Percentiles rank a stretch among this genome's conserved stretches.
phyloP scores from a whole-genome alignment of 1,140 invertebrate species.

The Drosophila burlai region DNA sequence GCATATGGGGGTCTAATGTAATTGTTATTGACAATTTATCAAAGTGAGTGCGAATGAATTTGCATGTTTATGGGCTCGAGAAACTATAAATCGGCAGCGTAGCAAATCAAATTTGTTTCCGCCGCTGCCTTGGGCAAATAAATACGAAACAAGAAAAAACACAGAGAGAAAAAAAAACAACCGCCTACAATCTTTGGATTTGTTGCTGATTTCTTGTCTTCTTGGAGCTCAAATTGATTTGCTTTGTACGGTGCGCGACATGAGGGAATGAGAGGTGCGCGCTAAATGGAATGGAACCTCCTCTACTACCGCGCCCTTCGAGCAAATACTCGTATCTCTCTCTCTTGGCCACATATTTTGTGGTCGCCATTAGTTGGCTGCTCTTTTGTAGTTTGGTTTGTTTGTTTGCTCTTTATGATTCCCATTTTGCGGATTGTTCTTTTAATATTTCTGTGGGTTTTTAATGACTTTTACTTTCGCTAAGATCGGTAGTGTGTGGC shows the following conservation, averaged over 20 bases:
- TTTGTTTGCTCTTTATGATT: constrained; percentile 28
- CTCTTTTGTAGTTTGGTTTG: constrained; percentile 39
- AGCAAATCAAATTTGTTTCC: constrained; percentile 35
- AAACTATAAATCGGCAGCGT: constrained; percentile 55
- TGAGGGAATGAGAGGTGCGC: constrained; percentile 21
- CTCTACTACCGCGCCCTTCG: neutral
- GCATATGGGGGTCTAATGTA: constrained; percentile 33
- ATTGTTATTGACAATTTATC: constrained; percentile 62
- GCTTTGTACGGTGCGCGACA: constrained; percentile 37
- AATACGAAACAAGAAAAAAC: constrained; percentile 4
- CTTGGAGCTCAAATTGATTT: constrained; percentile 68
- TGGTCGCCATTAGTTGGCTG: constrained; percentile 39
- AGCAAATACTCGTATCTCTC: constrained; percentile 1
- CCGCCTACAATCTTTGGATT: constrained; percentile 58
- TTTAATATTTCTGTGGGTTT: constrained; percentile 24
- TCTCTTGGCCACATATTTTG: constrained; percentile 17
- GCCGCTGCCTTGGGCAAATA: constrained; percentile 57
- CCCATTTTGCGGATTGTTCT: constrained; percentile 18
- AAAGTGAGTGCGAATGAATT: constrained; percentile 43
- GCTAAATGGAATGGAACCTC: constrained; percentile 23
- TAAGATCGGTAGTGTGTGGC: constrained; percentile 3
- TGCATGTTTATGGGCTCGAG: constrained; percentile 54
- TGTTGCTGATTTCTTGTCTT: constrained; percentile 22
- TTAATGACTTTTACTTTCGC: constrained; percentile 54
- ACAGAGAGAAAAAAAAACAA: constrained; percentile 4